A percentile compares a stretch with the other conserved stretches of the same genome.
Conservation (phyloP, 2,888 invertebrate species). For the Lepidocyrtinus sp. region DNA sequence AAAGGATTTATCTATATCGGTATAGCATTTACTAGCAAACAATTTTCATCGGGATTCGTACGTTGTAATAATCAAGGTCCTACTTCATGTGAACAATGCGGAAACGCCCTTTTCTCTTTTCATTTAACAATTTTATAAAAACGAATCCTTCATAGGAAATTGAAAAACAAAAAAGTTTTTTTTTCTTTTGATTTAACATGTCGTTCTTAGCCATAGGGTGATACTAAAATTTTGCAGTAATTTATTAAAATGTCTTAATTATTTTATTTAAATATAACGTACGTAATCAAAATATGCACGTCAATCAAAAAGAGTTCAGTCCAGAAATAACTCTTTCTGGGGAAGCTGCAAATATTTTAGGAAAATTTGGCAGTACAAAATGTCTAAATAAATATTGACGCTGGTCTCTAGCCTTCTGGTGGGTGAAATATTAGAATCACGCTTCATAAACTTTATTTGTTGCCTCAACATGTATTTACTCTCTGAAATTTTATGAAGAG, state of each 20-base stretch:
- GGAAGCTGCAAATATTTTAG: no score
- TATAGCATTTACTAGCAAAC: background rate
- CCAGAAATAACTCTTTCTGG: background rate
- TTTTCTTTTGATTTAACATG: no score
- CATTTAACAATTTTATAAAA: no score
- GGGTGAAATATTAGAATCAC: slow-evolving; percentile 1
- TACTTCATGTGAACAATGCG: no score
- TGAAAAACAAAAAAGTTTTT: no score
- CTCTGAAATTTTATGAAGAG: background rate
- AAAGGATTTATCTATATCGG: no score
- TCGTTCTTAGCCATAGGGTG: no score
- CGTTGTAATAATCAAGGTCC: background rate
- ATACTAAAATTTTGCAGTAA: background rate
- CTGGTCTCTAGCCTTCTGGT: background rate
- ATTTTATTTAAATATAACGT: background rate
- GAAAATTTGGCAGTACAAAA: background rate
- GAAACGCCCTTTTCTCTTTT: no score
- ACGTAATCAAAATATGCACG: background rate
- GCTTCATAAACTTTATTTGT: slow-evolving; percentile 24
- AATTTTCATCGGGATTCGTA: background rate
- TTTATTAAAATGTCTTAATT: background rate
- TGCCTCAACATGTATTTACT: background rate
- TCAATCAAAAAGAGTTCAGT: background rate
- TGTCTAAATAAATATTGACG: background rate
- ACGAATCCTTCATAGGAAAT: no score